Evolutionary conservation across 2,113 vertebrate genomes (phyloP).

Genomic region (Phaethornis superciliosus): DNA sequence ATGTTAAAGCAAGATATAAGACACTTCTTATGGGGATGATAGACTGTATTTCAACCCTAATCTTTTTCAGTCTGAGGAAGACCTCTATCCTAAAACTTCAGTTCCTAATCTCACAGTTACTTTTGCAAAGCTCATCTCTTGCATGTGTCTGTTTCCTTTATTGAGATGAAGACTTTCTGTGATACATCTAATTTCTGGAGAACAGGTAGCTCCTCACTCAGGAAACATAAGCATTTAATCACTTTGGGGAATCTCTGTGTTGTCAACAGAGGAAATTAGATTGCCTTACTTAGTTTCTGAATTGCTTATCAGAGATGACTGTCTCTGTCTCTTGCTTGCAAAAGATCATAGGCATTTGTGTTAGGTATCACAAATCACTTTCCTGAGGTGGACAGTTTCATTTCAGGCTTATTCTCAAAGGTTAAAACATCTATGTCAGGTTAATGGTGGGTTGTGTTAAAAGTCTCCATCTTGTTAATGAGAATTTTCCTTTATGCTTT

Average conservation of each 20-base stretch:
- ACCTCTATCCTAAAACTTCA: not conserved
- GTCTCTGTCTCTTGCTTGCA: not conserved
- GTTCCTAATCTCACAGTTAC: not conserved
- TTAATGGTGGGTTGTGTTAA: not conserved
- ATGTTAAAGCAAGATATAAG: not conserved
- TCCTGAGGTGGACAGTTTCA: not conserved
- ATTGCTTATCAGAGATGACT: not conserved
- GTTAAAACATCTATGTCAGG: not conserved
- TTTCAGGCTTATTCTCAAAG: not conserved
- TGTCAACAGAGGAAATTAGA: not conserved
- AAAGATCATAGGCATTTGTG: not conserved
- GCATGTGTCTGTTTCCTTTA: not conserved
- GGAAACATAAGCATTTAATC: not conserved
- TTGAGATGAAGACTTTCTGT: not conserved
- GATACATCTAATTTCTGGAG: not conserved
- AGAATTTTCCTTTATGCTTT: slow-evolving; percentile 16
- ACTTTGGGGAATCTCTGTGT: not conserved
- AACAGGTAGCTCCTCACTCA: not conserved
- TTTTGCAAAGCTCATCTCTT: not conserved
- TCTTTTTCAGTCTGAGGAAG: not conserved
- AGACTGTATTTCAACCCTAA: not conserved
- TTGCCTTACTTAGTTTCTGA: not conserved
- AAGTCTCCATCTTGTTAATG: not conserved
- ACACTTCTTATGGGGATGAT: not conserved
- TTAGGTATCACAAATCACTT: not conserved